These are phyloP conservation scores for Argyra leucocephala DNA, from an alignment of 2,888 invertebrate genomes.

Conservation along the genomic window DNA sequence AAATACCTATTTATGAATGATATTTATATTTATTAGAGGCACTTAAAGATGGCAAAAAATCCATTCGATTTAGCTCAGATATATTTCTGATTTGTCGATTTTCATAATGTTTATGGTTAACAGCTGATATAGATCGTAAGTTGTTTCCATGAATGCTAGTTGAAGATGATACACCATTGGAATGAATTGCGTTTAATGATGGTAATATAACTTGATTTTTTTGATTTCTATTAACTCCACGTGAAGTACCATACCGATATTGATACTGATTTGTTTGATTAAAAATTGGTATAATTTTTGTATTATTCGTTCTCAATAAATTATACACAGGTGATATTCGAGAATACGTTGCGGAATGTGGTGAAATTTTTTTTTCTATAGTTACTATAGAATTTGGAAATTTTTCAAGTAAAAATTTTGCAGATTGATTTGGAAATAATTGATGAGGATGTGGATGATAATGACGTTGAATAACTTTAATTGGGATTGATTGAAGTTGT, in stretches of 20 bases:
- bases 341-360: conserved; percentile 28
- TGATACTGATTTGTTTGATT: background rate
- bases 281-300: background rate
- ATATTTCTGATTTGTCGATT: background rate
- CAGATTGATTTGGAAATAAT: conserved; percentile 7
- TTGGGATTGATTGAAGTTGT: background rate
- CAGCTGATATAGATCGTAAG: background rate
- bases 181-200: background rate
- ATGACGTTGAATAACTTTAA: background rate
- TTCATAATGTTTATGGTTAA: background rate
- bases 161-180: background rate
- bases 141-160: background rate
- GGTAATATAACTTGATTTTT: background rate
- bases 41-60: background rate
- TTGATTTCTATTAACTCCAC: background rate
- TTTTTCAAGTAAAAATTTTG: conserved; percentile 13
- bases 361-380: conserved; percentile 19
- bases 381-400: conserved; percentile 15
- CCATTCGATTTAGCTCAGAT: background rate
- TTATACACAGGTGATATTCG: background rate
- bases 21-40: background rate
- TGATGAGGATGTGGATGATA: background rate
- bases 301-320: background rate
- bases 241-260: background rate
- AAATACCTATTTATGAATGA: background rate